Evolutionary conservation across 2,797 vertebrate species (phyloP).

Genomic region (Sebastes steindachneri): DNA sequence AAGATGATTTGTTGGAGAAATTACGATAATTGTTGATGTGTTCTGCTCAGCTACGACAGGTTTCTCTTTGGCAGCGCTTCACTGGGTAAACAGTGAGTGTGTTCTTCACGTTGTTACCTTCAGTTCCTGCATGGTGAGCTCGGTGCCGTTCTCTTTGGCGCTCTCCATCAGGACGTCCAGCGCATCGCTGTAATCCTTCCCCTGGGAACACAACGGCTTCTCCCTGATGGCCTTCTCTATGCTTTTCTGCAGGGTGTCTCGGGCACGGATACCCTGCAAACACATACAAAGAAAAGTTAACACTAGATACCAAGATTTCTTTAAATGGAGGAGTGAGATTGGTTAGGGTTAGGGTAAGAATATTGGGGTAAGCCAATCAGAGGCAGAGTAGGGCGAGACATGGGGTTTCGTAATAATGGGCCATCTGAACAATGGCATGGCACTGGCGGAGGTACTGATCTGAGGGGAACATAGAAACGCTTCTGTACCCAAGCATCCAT

Average conservation of each 20-base stretch:
- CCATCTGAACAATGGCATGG: no score
- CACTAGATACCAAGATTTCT: neutral
- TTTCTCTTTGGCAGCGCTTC: constrained; percentile 30
- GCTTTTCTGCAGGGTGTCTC: constrained; percentile 91
- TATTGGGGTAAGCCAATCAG: no score
- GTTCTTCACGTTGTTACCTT: constrained; percentile 84
- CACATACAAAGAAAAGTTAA: neutral
- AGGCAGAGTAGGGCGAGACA: no score
- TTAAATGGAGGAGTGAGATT: neutral
- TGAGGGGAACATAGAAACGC: no score
- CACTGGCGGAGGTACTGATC: no score
- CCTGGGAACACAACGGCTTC: constrained; percentile 91
- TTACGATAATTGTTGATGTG: constrained; percentile 3
- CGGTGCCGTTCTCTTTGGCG: constrained; percentile 93
- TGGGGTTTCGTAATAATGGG: no score
- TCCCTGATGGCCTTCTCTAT: constrained; percentile 96
- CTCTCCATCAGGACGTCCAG: constrained; percentile 96
- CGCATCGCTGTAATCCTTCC: constrained; percentile 94
- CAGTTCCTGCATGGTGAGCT: constrained; percentile 97
- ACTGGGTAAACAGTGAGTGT: constrained; percentile 26
- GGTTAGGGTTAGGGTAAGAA: no score
- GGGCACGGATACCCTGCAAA: constrained; percentile 91
- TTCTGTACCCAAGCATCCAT: no score
- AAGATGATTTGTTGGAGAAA: constrained; percentile 28
- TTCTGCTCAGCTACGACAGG: neutral